Conservation (phyloP, 1,140 invertebrate genomes). For the Drosophila punjabiensis region DNA sequence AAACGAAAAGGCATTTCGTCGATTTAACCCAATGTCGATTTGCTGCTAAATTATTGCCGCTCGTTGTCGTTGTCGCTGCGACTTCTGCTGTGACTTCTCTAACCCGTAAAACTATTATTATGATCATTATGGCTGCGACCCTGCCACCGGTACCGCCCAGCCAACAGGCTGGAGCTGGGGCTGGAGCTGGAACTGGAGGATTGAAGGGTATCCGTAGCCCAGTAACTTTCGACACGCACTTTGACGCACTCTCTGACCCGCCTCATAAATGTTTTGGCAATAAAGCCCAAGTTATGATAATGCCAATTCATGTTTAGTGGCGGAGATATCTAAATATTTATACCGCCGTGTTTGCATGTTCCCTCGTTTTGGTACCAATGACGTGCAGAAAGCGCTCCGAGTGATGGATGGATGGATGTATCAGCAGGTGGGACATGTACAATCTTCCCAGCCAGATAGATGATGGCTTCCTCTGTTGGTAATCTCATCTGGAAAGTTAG, state of each 20-base stretch:
- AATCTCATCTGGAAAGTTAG: not conserved
- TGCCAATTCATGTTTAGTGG: conserved; percentile 73
- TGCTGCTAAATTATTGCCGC: conserved; percentile 65
- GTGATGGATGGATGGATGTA: conserved; percentile 29
- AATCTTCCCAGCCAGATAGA: not conserved
- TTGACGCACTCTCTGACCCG: conserved; percentile 35
- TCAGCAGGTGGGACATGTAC: conserved; percentile 38
- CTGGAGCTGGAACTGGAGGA: too few species aligned
- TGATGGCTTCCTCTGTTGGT: not conserved
- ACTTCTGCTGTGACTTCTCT: conserved; percentile 74
- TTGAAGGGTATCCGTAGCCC: conserved; percentile 1
- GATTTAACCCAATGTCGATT: conserved; percentile 64
- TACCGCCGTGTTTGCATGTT: conserved; percentile 51
- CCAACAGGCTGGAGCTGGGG: too few species aligned
- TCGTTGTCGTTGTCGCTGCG: conserved; percentile 71
- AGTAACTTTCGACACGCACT: conserved; percentile 73
- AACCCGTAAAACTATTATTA: conserved; percentile 82
- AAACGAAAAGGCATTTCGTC: conserved; percentile 68
- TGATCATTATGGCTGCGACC: conserved; percentile 66
- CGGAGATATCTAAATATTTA: conserved; percentile 57
- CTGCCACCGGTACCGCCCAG: too few species aligned
- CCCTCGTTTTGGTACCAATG: conserved; percentile 15
- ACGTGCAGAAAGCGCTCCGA: conserved; percentile 35
- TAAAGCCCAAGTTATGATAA: conserved; percentile 81
- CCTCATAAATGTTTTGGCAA: conserved; percentile 81